Percentiles rank a stretch among this genome's conserved stretches.
Evolutionary conservation across 2,797 vertebrate genomes (phyloP).

Genomic region (Enteromius treurensis): DNA sequence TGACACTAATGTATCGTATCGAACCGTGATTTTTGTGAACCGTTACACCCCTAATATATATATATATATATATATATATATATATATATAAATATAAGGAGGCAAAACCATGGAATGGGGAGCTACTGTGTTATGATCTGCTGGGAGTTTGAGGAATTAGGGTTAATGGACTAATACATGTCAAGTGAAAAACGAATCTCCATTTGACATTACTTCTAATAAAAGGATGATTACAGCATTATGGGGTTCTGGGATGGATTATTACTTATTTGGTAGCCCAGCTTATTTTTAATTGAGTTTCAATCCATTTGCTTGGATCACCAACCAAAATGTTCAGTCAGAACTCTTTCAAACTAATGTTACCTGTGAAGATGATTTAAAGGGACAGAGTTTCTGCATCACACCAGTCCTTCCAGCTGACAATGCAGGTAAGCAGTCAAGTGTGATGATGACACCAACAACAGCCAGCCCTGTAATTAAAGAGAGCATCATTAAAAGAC

Average conservation of each 20-base stretch:
- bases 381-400: conserved; percentile 71
- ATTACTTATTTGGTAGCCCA: background rate
- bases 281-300: background rate
- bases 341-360: background rate
- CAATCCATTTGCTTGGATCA: background rate
- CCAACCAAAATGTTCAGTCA: background rate
- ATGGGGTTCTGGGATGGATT: background rate
- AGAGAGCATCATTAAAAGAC: too few species aligned
- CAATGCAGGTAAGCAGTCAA: background rate
- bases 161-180: background rate
- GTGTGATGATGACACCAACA: background rate
- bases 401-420: conserved; percentile 59
- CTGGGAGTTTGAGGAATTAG: background rate
- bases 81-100: too few species aligned
- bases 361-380: conserved; percentile 67
- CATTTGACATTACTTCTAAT: background rate
- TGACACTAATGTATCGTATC: too few species aligned
- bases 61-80: too few species aligned
- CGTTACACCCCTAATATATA: too few species aligned
- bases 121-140: background rate
- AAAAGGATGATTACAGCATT: background rate
- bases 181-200: background rate
- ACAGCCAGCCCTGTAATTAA: background rate
- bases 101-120: background rate
- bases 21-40: too few species aligned